Evolutionary conservation across 92 coral and sea anemone genomes (phyloP), one percentile per base, ranked within the genome.

Genomic region (Ricordea florida): DNA sequence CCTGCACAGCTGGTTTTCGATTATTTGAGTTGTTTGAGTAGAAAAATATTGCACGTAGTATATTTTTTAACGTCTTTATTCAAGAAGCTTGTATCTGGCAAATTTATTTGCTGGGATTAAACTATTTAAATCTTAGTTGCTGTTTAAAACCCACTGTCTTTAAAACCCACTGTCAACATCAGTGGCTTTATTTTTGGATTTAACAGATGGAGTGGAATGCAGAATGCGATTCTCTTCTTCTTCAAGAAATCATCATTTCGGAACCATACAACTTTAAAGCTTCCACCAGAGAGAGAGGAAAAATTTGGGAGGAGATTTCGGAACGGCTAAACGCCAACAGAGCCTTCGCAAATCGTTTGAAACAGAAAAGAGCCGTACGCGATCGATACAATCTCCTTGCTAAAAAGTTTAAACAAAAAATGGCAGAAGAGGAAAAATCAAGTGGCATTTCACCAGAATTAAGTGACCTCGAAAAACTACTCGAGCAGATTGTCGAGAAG

Each of bases 401-500:
- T 20, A 45, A 6, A 26, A 57, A 29, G 24, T 57, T 27, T 50
- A 70, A 70, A 42, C 70, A 26, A 15, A 69, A 71, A 57, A 33
- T 44, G 70, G 63, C 80, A 25, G 80, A 80, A 38, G 86, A 80
- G 45, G 86, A 80, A 60, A 17, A 27, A 17, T 70, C 78, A 14
- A 56, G 61, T 22, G 80, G 79, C 6, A 33, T 69, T 21, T 57
- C 62, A 15, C 72, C 81, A 6, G 81, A 75, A 24, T 43, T 60
- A 49, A 26, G 72, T 17, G 81, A 44, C 1, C 17, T 4, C 13
- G 80, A 75, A 24, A 47, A 75, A 22, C 31, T 62, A 14, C 32
- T 75, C 15, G 72, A 75, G 37, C 44, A 75, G 23, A 49, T 74
- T 4, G 45, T 74, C 2, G 81, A 61, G 24, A 41, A 10, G 10